Conservation (phyloP, 2,888 invertebrate species). For the Gerris lacustris region DNA sequence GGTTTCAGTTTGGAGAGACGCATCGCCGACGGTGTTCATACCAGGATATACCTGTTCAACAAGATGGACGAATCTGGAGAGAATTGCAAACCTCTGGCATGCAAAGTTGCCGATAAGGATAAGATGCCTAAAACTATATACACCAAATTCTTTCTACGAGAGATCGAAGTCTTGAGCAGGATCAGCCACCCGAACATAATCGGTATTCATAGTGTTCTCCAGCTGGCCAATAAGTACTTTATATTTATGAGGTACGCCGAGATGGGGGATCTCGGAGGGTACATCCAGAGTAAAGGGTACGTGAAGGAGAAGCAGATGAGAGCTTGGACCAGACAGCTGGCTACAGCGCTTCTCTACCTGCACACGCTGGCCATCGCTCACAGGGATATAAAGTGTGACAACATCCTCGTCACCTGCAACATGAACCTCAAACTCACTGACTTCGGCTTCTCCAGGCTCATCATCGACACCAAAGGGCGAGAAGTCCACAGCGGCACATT, state of each 20-base stretch:
- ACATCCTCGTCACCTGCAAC: slow-evolving; percentile 56
- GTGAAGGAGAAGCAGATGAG: slow-evolving; percentile 54
- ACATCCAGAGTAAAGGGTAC: slow-evolving; percentile 52
- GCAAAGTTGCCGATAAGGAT: slow-evolving; percentile 60
- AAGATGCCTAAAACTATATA: slow-evolving; percentile 65
- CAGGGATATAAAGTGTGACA: slow-evolving; percentile 73
- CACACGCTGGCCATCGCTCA: slow-evolving; percentile 63
- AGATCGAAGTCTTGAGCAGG: slow-evolving; percentile 60
- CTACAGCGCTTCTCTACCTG: slow-evolving; percentile 55
- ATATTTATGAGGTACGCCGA: slow-evolving; percentile 44
- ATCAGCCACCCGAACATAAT: slow-evolving; percentile 70
- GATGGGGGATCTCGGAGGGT: slow-evolving; percentile 65
- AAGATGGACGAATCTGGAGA: neutral
- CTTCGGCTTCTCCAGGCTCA: slow-evolving; percentile 57
- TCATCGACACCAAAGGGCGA: neutral
- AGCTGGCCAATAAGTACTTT: slow-evolving; percentile 45
- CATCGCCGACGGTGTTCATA: neutral
- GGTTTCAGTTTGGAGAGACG: neutral
- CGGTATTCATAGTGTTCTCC: slow-evolving; percentile 61
- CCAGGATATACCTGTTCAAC: neutral
- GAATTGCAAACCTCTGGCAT: slow-evolving; percentile 38
- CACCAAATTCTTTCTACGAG: slow-evolving; percentile 72
- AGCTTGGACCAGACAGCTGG: slow-evolving; percentile 57
- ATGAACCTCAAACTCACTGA: slow-evolving; percentile 69
- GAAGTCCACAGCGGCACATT: neutral